Base-by-base conservation (phyloP, 2,113 vertebrate genomes). In the Coryphaenoides rupestris region DNA sequence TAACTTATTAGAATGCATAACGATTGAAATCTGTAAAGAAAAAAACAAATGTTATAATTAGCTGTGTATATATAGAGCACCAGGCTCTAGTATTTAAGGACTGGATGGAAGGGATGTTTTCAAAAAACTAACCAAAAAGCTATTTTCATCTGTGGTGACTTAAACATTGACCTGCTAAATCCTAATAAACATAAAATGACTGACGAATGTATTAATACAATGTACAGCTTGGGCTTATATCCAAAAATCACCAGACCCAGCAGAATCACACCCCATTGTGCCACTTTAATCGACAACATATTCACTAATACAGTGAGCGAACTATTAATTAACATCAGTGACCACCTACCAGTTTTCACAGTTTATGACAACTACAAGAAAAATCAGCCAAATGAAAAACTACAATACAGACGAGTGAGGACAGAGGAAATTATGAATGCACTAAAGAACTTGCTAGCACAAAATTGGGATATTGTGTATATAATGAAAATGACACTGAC, bases 221-320 rank as follows among this genome's bases (percentile, higher is more conserved):
- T 63, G n/a, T 63, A 60, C 9, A 45, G 17, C 5, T 17, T 60
- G 14, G 21, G 46, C 17, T 53, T 26, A 10, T 50, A 19, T 54
- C 61, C 61, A 24, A 5, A 23, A 19, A 63, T 62, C 21, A 50
- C 46, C 2, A 62, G 50, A 46, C 63, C 52, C 7, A 55, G 28
- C 13, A 65, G 28, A 56, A 65, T 64, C 12, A 54, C n/a, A 21
- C 10, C 3, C 13, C 49, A 55, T 4, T 54, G n/a, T 55, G 46
- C 60, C 49, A 62, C 60, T 15, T 13, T 62, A 21, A 62, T 62
- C 46, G 46, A 62, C 19, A 62, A 62, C 15, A 62, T 62, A 62
- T 47, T 45, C 4, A 62, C 60, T 15, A 26, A 59, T n/a, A 59
- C 22, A 40, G 9, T 59, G 24, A 33, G 58, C 17, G 21, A 21